A percentile compares a stretch with the other conserved stretches of the same genome.
These are phyloP conservation scores for Xerus inauris DNA, from an alignment of 2,113 vertebrate genomes.

Conservation along the genomic window DNA sequence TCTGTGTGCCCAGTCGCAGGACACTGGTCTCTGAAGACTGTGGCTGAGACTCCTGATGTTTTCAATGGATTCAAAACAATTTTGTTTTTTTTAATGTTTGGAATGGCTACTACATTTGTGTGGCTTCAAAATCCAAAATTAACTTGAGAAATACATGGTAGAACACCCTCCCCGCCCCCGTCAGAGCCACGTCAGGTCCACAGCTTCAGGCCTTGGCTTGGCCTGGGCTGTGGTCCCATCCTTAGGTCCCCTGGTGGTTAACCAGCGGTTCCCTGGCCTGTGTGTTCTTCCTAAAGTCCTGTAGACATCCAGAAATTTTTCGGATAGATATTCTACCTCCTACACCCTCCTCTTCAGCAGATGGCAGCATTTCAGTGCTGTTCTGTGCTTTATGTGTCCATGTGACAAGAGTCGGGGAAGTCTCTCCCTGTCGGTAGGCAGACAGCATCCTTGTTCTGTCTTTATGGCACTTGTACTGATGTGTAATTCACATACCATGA, in stretches of 20 bases:
- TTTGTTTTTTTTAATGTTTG: background rate
- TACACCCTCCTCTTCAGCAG: background rate
- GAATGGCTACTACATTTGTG: background rate
- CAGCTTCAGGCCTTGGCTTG: background rate
- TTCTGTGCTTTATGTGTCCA: too few species aligned
- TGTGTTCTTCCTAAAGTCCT: background rate
- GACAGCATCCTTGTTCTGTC: too few species aligned
- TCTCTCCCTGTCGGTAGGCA: too few species aligned
- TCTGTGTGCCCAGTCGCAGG: too few species aligned
- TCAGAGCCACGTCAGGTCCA: background rate
- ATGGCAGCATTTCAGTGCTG: too few species aligned
- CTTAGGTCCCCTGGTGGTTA: background rate
- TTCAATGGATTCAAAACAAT: too few species aligned
- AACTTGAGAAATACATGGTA: background rate
- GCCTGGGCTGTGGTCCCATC: background rate
- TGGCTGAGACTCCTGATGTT: too few species aligned
- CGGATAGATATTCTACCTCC: background rate
- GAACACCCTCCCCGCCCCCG: too few species aligned
- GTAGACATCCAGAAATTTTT: background rate
- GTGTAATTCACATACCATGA: too few species aligned
- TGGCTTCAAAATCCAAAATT: background rate
- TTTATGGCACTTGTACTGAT: too few species aligned
- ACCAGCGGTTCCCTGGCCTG: background rate
- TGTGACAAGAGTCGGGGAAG: too few species aligned
- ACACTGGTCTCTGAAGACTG: too few species aligned